These are phyloP conservation scores for Pseudomugil gertrudae DNA, from an alignment of 2,797 vertebrate genomes.

Conservation along the genomic window DNA sequence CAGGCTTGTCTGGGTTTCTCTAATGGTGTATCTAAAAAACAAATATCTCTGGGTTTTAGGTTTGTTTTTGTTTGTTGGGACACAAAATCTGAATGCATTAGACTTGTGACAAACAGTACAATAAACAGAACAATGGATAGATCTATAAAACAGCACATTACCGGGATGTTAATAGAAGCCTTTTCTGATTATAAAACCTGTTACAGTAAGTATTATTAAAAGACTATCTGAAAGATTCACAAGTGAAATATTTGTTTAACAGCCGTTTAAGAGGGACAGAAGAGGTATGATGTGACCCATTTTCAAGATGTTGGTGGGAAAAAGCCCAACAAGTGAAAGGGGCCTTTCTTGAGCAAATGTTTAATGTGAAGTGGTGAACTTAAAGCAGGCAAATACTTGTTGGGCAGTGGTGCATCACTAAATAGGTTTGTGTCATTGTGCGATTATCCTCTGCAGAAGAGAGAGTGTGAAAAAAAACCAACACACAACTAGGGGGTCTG, in stretches of 20 bases:
- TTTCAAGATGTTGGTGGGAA: conserved; percentile 41
- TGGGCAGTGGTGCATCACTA: conserved; percentile 74
- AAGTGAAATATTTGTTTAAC: conserved; percentile 14
- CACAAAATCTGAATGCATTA: neutral
- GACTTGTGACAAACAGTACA: neutral
- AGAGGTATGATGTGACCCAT: conserved; percentile 2
- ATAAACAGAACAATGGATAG: neutral
- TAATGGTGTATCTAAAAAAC: no score
- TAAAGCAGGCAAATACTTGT: conserved; percentile 72
- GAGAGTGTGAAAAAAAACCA: conserved; percentile 50
- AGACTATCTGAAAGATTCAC: neutral
- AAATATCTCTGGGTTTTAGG: no score
- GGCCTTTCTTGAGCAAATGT: conserved; percentile 67
- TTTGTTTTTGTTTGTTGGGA: no score
- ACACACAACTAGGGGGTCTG: conserved; percentile 53
- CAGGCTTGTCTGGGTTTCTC: neutral
- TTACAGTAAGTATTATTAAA: neutral
- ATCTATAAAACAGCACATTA: neutral
- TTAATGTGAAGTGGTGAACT: conserved; percentile 74
- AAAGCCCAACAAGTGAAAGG: conserved; percentile 32
- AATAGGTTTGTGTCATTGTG: conserved; percentile 68
- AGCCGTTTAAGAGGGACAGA: conserved; percentile 13
- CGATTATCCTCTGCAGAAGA: conserved; percentile 51
- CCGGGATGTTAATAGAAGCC: conserved; percentile 3
- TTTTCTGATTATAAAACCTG: conserved; percentile 1